A percentile compares a stretch with the other conserved stretches of the same genome.
phyloP scores from a whole-genome alignment of 2,113 vertebrate species.

The Poicephalus meyeri region DNA sequence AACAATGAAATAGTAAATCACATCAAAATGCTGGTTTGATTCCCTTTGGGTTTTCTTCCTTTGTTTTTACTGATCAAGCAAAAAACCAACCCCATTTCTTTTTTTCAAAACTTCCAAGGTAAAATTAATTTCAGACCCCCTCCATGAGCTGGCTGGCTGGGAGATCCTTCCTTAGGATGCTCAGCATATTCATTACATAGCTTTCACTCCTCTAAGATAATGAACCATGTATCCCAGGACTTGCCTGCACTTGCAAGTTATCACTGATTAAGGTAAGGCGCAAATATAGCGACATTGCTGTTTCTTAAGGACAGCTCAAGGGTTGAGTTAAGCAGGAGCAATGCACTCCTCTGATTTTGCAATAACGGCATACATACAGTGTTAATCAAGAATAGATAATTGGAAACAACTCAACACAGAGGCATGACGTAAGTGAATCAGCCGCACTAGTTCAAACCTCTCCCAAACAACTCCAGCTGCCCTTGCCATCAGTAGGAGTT shows the following conservation, averaged over 20 bases:
- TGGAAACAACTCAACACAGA: neutral
- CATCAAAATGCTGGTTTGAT: neutral
- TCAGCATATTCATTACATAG: neutral
- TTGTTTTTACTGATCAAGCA: neutral
- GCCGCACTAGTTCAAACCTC: neutral
- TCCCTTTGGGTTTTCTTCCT: neutral
- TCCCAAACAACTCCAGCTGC: neutral
- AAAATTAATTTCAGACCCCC: neutral
- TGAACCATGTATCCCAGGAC: neutral
- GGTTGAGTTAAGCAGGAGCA: neutral
- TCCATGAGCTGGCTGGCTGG: neutral
- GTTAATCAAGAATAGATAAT: neutral
- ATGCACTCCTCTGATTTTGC: neutral
- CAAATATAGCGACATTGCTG: neutral
- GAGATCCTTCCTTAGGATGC: neutral
- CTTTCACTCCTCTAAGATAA: neutral
- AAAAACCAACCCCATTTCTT: neutral
- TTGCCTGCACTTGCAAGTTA: conserved; percentile 23
- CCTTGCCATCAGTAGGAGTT: neutral
- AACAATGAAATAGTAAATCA: neutral
- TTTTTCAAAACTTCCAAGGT: neutral
- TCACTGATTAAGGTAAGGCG: neutral
- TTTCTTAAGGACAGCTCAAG: neutral
- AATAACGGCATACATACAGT: neutral
- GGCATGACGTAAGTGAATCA: neutral